Conservation (phyloP, 2,888 invertebrate genomes). For the Epistrophe eligans region DNA sequence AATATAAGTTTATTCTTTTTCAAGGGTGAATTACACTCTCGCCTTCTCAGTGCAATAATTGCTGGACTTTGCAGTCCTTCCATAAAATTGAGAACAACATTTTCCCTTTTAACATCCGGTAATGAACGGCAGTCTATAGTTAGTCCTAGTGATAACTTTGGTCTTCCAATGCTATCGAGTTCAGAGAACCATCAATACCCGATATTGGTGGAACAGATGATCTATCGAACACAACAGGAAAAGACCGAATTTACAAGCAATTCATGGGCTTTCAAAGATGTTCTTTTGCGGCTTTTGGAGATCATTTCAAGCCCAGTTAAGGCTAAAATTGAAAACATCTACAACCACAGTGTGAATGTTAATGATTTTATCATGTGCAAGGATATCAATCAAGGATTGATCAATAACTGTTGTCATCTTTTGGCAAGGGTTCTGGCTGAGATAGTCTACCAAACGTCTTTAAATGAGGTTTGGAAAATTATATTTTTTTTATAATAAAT, state of each 20-base stretch:
- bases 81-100: conserved; percentile 89
- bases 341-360: conserved; percentile 81
- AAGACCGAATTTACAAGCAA: conserved; percentile 83
- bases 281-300: conserved; percentile 91
- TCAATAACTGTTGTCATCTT: conserved; percentile 90
- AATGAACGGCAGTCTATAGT: conserved; percentile 84
- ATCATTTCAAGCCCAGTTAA: conserved; percentile 92
- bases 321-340: conserved; percentile 83
- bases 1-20: conserved; percentile 16
- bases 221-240: conserved; percentile 86
- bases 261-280: conserved; percentile 88
- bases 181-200: conserved; percentile 89
- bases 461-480: conserved; percentile 87
- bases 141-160: conserved; percentile 89
- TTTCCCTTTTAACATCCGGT: conserved; percentile 87
- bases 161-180: conserved; percentile 87
- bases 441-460: conserved; percentile 91
- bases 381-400: conserved; percentile 85
- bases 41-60: conserved; percentile 91
- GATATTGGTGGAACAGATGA: conserved; percentile 91
- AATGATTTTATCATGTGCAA: conserved; percentile 82
- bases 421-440: conserved; percentile 94
- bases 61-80: conserved; percentile 93
- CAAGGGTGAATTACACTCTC: conserved; percentile 80
- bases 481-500: neutral